A percentile compares a stretch with the other conserved stretches of the same genome.
phyloP scores from a whole-genome alignment of 2,113 vertebrate species.

The Myrmecophaga tridactyla region DNA sequence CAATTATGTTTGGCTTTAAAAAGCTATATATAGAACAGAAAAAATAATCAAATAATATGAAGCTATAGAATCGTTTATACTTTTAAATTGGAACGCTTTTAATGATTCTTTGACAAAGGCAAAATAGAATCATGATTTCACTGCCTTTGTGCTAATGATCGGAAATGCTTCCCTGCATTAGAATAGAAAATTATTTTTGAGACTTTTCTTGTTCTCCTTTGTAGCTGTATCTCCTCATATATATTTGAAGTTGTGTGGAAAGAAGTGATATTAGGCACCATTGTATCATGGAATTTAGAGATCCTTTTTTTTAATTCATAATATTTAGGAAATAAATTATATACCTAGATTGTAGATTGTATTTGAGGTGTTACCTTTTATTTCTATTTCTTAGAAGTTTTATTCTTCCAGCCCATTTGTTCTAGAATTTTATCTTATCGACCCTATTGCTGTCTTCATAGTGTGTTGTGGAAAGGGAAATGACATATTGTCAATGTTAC shows the following conservation, averaged over 20 bases:
- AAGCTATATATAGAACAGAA: background rate
- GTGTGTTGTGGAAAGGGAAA: background rate
- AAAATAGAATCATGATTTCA: background rate
- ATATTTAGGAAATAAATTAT: background rate
- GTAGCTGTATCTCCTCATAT: background rate
- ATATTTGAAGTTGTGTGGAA: background rate
- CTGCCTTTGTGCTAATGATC: too few species aligned
- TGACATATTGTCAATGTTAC: background rate
- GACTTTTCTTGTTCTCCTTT: background rate
- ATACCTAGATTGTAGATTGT: too few species aligned
- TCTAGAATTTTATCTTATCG: background rate
- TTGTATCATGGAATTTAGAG: background rate
- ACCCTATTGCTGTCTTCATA: background rate
- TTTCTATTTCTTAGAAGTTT: background rate
- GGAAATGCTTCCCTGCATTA: background rate
- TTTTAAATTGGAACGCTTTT: background rate
- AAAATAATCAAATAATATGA: background rate
- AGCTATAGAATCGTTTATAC: background rate
- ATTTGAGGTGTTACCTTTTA: background rate
- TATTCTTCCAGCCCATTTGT: background rate
- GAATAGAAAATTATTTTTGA: background rate
- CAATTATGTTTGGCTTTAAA: background rate
- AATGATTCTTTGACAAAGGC: conserved; percentile 24
- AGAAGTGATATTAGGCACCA: background rate
- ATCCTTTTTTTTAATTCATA: background rate